Base-by-base conservation (phyloP, 2,888 invertebrate genomes). In the Lymantria monacha region DNA sequence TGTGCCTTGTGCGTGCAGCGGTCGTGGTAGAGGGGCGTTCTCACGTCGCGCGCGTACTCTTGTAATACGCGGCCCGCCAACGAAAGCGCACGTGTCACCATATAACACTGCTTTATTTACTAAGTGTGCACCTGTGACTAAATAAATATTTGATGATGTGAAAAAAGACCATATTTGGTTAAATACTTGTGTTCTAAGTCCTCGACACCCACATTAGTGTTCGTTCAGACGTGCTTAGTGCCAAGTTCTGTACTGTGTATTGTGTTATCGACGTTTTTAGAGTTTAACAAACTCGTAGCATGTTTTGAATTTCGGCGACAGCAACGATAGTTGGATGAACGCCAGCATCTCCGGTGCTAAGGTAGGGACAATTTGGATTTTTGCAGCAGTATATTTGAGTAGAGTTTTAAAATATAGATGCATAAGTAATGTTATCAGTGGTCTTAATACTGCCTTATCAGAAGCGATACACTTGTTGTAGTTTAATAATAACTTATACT, bases 321-420 rank as follows among this genome's bases (percentile, higher is more conserved):
- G 84, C 76, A 76, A 79, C 77, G 74, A 75, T 76, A 83, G 77
- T 91, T 90, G 91, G 90, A 90, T 90, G 90, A 86, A 87, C 85
- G 88, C 91, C 90, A 91, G 87, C 74, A 82, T 76, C 78, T 80
- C 84, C 76, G 77, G 81, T 81, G 74, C 85, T 85, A 85, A 91
- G 90, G 90, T 90, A 88, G 87, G 70, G 67, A 75, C 72, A 73
- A 72, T 62, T 70, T 63, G 64, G 55, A 73, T 74, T 69, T 64
- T 51, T 59, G 62, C 66, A 70, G 61, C 12, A 30, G 9, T 41
- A 12, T 38, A 8, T 38, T 7, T 9, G 36, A 68, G 57, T 66
- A 68, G 60, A 10, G 70, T 66, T 62, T 59, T 55, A 52, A 55
- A 63, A 70, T 65, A 58, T 63, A 66, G 47, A 52, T 57, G 49